A percentile compares a stretch with the other conserved stretches of the same genome.
Conservation (phyloP, 92 coral and sea anemone species). For the Epizoanthus scotinus region DNA sequence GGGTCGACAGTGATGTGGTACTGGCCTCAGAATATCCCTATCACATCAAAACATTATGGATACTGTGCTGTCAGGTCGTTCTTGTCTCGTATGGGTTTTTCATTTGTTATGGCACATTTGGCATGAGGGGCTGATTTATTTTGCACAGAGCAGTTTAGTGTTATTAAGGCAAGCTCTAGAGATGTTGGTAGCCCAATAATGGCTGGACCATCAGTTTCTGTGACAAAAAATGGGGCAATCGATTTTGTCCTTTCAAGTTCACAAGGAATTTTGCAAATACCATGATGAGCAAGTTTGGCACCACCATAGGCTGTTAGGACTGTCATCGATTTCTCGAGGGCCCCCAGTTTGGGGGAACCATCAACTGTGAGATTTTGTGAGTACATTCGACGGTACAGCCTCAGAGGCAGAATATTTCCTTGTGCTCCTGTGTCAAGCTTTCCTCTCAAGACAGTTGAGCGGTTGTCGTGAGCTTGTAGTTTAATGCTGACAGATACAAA, state of each 20-base stretch:
- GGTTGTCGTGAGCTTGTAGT: conserved; percentile 10
- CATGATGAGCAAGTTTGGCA: conserved; percentile 31
- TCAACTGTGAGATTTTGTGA: conserved; percentile 47
- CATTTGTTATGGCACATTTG: conserved; percentile 8
- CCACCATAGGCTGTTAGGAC: conserved; percentile 44
- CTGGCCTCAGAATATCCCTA: conserved; percentile 61
- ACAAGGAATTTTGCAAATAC: conserved; percentile 41
- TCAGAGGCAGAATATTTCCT: conserved; percentile 41
- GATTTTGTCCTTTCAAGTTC: conserved; percentile 23
- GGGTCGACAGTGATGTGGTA: conserved; percentile 60
- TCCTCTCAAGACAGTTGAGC: conserved; percentile 21
- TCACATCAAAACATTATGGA: conserved; percentile 57
- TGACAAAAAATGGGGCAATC: conserved; percentile 44
- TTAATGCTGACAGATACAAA: conserved; percentile 43
- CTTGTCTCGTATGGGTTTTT: conserved; percentile 28
- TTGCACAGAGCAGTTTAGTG: conserved; percentile 55
- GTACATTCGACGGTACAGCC: conserved; percentile 46
- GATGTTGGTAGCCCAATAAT: conserved; percentile 55
- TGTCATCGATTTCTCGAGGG: conserved; percentile 33
- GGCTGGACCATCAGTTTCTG: conserved; percentile 39
- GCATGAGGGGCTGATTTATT: conserved; percentile 17
- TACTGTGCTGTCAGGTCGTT: conserved; percentile 33
- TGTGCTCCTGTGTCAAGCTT: conserved; percentile 55
- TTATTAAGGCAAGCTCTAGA: conserved; percentile 46
- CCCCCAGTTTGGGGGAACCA: conserved; percentile 46